A percentile compares a stretch with the other conserved stretches of the same genome.
phyloP scores from a whole-genome alignment of 2,113 vertebrate species.

The Stomatorhinus ivindoensis region DNA sequence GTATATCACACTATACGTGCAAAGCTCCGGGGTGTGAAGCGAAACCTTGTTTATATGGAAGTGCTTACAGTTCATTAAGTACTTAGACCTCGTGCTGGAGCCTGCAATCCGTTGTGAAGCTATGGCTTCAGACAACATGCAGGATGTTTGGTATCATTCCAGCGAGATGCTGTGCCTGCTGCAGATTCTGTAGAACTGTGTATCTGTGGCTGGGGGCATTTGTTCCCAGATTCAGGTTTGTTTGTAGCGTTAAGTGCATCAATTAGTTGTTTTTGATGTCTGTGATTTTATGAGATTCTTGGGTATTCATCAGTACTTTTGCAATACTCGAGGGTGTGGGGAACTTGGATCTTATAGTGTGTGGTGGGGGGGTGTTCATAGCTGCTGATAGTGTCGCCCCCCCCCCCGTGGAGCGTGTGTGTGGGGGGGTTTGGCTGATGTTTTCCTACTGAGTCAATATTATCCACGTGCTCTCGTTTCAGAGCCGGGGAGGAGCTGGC shows the following conservation, averaged over 20 bases:
- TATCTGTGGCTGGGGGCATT: not conserved
- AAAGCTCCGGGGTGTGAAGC: not conserved
- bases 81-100: not conserved
- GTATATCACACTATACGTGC: not conserved
- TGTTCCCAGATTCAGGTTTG: not conserved
- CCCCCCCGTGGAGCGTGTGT: not conserved
- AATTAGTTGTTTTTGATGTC: not conserved
- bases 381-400: not conserved
- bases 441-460: conserved; percentile 25
- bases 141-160: not conserved
- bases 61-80: not conserved
- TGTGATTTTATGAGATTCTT: not conserved
- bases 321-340: not conserved
- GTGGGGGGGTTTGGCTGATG: not conserved
- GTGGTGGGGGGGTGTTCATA: not conserved
- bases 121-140: not conserved
- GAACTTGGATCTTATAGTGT: not conserved
- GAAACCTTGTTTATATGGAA: not conserved
- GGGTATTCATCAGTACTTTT: not conserved
- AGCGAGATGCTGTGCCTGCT: not conserved
- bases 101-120: not conserved
- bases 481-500: not conserved
- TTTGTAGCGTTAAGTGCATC: not conserved
- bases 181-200: not conserved
- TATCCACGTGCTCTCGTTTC: conserved; percentile 20